phyloP scores from a whole-genome alignment of 2,113 vertebrate genomes.

The Alethe diademata region DNA sequence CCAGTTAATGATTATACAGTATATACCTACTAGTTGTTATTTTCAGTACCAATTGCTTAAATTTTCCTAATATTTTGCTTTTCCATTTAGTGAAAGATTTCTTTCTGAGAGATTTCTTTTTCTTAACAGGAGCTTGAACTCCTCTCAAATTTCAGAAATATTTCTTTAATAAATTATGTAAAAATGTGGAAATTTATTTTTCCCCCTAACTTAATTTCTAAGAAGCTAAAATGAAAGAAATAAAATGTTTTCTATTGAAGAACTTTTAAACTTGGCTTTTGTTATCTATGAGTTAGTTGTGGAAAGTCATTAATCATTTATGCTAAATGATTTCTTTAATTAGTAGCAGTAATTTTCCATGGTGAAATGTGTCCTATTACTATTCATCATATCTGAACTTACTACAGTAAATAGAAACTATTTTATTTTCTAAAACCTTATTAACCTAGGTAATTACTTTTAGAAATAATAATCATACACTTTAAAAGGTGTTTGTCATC shows the following conservation, averaged over 20 bases:
- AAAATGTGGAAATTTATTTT: not conserved
- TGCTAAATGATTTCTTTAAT: not conserved
- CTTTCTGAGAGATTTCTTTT: not conserved
- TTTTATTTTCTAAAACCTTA: not conserved
- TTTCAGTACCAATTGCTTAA: not conserved
- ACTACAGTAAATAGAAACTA: not conserved
- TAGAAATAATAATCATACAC: not conserved
- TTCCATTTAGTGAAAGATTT: not conserved
- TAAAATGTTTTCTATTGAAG: not conserved
- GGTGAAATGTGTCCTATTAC: not conserved
- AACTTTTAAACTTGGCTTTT: not conserved
- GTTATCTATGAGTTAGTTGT: not conserved
- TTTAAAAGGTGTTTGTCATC: not conserved
- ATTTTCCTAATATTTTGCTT: not conserved
- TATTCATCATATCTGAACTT: not conserved
- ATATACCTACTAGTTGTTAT: not conserved
- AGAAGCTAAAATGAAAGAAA: not conserved
- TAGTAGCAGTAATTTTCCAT: not conserved
- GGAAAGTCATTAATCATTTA: not conserved
- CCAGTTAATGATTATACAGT: not conserved
- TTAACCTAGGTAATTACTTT: not conserved
- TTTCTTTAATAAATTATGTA: not conserved
- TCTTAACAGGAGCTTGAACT: not conserved
- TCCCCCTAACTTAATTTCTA: not conserved
- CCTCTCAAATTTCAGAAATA: not conserved